Base-by-base conservation (phyloP, 2,113 vertebrate species). In the Zonotrichia leucophrys region DNA sequence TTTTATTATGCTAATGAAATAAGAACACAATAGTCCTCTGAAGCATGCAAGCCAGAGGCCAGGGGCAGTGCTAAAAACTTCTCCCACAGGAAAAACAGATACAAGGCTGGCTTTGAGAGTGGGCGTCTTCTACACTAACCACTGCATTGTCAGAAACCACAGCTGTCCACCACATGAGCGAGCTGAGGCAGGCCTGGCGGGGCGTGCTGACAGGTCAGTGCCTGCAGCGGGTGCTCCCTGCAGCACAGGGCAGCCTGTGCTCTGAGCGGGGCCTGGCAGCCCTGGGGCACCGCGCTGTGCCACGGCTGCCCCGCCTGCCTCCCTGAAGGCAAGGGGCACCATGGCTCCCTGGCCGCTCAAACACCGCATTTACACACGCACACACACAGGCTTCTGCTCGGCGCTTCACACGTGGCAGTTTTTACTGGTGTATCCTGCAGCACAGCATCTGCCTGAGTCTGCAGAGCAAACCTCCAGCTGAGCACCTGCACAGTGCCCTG, bases 151-250 rank as follows among this genome's bases (percentile, higher is more conserved):
- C 92, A 90, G 87, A 64, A 90, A 82, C 74, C 95, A 93, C 94
- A 96, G 96, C 96, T 97, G 95, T 83, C 94, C 74, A 58, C 92
- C 96, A 97, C 91, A 96, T 89, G 95, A 92, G 92, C 76, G 8
- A 80, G 88, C 86, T 46, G 15, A 4, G 46, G 3, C 16, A 27
- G 22, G 33, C 31, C 7, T 10, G 78, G 9, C 19, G 4, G 69
- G 81, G 39, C 3, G 35, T 16, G 92, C 88, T 83, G 94, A 86
- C 92, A 86, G 94, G 5, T 2, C 58, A 5, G 30, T 3, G 86
- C 90, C 90, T 12, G 78, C 92, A 42, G 67, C 11, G 1, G 31
- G 21, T 9, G 66, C 87, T 62, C 68, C 41, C 35, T 2, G 24
- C 44, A 28, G 3, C 76, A 12, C 85, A 11, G 55, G 35, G 72